These are phyloP conservation scores for Brachionus calyciflorus DNA, from an alignment of 1,140 invertebrate genomes.

Conservation along the genomic window DNA sequence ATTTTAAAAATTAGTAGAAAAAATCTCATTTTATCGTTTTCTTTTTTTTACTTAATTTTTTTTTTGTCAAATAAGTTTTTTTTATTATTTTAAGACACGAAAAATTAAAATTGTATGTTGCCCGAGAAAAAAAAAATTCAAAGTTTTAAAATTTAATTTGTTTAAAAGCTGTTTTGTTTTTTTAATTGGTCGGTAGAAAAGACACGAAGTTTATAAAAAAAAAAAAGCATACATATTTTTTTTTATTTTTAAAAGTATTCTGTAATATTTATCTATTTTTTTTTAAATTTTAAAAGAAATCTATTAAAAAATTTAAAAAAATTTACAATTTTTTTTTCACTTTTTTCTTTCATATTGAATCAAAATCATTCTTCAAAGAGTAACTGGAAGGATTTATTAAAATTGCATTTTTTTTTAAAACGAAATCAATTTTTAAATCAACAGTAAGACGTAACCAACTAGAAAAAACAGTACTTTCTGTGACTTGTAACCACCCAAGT, in stretches of 20 bases:
- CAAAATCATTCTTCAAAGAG: not conserved
- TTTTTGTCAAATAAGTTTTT: too few relatives aligned
- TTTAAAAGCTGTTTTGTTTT: not conserved
- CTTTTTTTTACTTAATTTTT: not conserved
- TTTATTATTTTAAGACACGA: too few relatives aligned
- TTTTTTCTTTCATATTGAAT: not conserved
- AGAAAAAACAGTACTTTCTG: too few relatives aligned
- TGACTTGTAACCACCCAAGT: too few relatives aligned
- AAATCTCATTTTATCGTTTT: slow-evolving; percentile 4
- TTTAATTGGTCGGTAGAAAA: not conserved
- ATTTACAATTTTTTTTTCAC: not conserved
- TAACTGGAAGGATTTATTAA: not conserved
- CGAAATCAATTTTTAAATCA: too few relatives aligned
- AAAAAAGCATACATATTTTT: not conserved
- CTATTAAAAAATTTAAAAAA: not conserved
- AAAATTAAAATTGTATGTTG: too few relatives aligned
- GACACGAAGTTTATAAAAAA: not conserved
- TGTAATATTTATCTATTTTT: slow-evolving; percentile 44
- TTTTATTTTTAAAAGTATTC: not conserved
- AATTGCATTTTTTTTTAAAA: too few relatives aligned
- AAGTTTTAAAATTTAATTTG: too few relatives aligned
- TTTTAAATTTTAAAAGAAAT: slow-evolving; percentile 6
- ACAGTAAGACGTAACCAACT: too few relatives aligned
- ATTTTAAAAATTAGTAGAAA: slow-evolving; percentile 5
- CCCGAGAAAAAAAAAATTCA: too few relatives aligned